Conservation (phyloP, 2,888 invertebrate species). For the Choreutis nemorana region DNA sequence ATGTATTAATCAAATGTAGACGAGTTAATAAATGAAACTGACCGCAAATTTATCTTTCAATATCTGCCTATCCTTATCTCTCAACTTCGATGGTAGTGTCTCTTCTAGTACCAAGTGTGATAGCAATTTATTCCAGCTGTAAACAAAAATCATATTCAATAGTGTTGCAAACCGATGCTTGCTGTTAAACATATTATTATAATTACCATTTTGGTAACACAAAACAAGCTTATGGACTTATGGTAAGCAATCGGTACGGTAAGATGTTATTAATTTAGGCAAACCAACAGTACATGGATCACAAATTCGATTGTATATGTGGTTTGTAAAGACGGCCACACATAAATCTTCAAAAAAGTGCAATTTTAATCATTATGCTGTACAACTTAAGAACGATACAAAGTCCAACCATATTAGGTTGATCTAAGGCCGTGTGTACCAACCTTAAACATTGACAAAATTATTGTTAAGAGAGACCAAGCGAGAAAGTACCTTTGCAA, state of each 20-base stretch:
- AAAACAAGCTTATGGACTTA: too few relatives aligned
- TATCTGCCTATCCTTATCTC: constrained; percentile 85
- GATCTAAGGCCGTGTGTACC: background rate
- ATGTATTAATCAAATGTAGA: too few relatives aligned
- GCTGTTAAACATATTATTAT: background rate
- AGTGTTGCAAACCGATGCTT: background rate
- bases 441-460: background rate
- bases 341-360: too few relatives aligned
- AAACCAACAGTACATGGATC: too few relatives aligned
- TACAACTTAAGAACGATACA: too few relatives aligned
- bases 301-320: too few relatives aligned
- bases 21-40: too few relatives aligned
- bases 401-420: background rate
- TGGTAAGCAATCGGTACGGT: constrained; percentile 1
- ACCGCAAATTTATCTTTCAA: constrained; percentile 92
- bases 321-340: too few relatives aligned
- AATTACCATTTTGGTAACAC: background rate
- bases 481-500: constrained; percentile 59
- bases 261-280: constrained; percentile 1
- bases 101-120: constrained; percentile 77
- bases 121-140: constrained; percentile 85
- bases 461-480: background rate
- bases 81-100: constrained; percentile 73
- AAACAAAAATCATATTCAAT: constrained; percentile 15
- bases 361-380: too few relatives aligned